These are phyloP conservation scores for Okapia johnstoni DNA, from an alignment of 2,113 vertebrate species.

Conservation along the genomic window DNA sequence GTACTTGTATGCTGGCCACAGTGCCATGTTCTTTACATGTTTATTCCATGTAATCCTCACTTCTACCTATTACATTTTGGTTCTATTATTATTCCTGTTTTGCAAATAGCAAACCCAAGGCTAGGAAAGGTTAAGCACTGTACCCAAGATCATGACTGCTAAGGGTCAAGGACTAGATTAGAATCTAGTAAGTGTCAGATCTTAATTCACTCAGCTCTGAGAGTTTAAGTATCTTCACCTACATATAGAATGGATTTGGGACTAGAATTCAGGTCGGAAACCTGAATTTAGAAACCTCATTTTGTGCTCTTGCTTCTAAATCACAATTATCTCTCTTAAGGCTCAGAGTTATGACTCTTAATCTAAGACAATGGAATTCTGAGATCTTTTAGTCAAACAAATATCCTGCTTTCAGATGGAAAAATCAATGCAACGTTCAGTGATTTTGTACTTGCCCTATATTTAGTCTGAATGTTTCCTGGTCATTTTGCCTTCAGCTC, in stretches of 20 bases:
- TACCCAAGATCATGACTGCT: neutral
- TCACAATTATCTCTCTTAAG: neutral
- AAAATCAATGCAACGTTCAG: neutral
- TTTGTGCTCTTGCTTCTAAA: neutral
- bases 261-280: neutral
- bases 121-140: neutral
- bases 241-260: neutral
- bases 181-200: neutral
- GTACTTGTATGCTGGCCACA: neutral
- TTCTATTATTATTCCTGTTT: neutral
- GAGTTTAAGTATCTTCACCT: neutral
- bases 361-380: neutral
- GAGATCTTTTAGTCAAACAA: conserved; percentile 19
- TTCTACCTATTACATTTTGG: neutral
- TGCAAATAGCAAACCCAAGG: neutral
- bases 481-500: neutral
- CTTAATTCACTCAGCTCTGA: neutral
- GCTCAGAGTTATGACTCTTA: neutral
- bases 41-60: conserved; percentile 2
- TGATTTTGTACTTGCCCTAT: neutral
- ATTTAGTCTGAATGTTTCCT: neutral
- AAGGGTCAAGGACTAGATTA: neutral
- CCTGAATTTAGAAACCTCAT: neutral
- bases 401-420: neutral
- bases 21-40: neutral